A percentile compares a stretch with the other conserved stretches of the same genome.
phyloP scores from a whole-genome alignment of 2,113 vertebrate species.

The Colinus virginianus region DNA sequence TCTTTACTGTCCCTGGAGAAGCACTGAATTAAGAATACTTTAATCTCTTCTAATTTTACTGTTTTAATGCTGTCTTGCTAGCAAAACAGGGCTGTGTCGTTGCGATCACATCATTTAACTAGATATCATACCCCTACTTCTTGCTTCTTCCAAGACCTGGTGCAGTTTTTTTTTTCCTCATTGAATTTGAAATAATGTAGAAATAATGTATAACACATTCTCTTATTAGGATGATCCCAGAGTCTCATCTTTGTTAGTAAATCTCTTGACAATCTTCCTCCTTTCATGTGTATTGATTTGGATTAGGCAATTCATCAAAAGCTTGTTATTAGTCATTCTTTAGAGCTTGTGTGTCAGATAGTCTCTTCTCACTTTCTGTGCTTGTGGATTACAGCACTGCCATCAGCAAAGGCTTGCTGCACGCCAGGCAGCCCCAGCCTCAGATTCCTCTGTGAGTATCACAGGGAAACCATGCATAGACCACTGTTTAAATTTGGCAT shows the following conservation, averaged over 20 bases:
- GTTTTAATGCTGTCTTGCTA: background rate
- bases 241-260: constrained; percentile 12
- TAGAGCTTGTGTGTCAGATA: background rate
- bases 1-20: background rate
- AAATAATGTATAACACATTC: background rate
- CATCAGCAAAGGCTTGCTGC: background rate
- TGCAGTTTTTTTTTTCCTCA: no score
- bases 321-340: background rate
- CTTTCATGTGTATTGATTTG: background rate
- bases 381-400: background rate
- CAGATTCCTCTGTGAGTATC: background rate
- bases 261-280: background rate
- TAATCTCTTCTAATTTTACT: background rate
- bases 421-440: background rate
- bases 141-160: background rate
- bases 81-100: background rate
- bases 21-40: background rate
- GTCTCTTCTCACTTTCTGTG: background rate
- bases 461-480: background rate
- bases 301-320: background rate
- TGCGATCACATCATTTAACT: background rate
- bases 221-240: background rate
- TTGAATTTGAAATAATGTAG: background rate
- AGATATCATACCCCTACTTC: background rate
- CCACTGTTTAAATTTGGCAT: background rate